Conservation (phyloP, 2,113 vertebrate species). For the Chrysochloris asiatica region DNA sequence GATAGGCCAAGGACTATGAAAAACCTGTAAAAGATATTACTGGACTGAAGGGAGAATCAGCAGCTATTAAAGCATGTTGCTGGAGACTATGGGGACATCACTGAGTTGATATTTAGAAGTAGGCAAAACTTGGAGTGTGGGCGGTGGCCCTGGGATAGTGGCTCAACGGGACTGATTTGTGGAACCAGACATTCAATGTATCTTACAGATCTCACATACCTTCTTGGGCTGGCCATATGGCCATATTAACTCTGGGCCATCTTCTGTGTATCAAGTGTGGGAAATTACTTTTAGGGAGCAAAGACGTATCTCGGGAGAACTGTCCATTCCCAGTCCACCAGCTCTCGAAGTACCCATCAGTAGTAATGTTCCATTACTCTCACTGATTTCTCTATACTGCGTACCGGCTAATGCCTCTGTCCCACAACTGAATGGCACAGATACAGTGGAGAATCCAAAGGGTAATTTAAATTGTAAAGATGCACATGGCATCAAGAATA, state of each 20-base stretch:
- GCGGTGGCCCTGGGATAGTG: background rate
- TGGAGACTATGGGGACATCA: too few relatives aligned
- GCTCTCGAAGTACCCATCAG: background rate
- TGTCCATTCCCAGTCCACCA: background rate
- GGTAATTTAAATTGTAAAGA: background rate
- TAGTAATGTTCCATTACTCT: fast-evolving
- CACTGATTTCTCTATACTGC: background rate
- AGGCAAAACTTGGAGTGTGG: background rate
- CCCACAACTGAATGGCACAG: background rate
- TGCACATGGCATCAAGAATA: background rate
- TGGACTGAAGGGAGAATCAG: too few relatives aligned
- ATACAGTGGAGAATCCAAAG: fast-evolving
- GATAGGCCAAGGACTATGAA: too few relatives aligned
- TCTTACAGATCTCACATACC: background rate
- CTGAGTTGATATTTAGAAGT: background rate
- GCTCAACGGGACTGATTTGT: background rate
- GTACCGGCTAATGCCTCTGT: background rate
- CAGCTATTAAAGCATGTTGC: too few relatives aligned
- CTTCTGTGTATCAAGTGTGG: background rate
- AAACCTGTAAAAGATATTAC: too few relatives aligned
- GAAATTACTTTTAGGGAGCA: background rate
- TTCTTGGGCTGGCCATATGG: background rate
- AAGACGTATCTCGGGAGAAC: too few relatives aligned
- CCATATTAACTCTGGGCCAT: background rate
- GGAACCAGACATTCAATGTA: background rate